phyloP scores from a whole-genome alignment of 1,140 invertebrate genomes.

The Cyclina sinensis region DNA sequence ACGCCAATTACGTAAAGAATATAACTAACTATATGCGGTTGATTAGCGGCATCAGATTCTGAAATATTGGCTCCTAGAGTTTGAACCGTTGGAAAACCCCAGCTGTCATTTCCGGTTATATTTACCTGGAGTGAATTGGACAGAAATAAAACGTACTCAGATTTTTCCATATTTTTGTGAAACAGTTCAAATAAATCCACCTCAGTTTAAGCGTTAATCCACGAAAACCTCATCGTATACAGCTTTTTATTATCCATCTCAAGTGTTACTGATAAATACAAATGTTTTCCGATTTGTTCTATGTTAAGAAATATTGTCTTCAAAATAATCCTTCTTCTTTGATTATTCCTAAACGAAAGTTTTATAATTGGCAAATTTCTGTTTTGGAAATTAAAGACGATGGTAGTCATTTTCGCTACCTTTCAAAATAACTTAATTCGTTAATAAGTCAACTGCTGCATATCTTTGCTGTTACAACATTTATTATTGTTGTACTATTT shows the following conservation, averaged over 20 bases:
- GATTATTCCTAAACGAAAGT: background rate
- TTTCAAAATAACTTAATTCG: background rate
- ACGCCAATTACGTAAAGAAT: constrained; percentile 34
- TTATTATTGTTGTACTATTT: no score
- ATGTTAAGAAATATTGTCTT: constrained; percentile 47
- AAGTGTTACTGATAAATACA: constrained; percentile 28
- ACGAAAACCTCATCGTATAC: constrained; percentile 3
- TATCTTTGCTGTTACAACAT: no score
- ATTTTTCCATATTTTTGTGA: background rate
- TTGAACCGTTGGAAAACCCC: background rate
- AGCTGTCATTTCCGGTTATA: background rate
- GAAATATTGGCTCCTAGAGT: background rate
- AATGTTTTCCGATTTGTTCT: background rate
- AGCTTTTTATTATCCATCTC: background rate
- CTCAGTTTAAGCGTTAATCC: background rate
- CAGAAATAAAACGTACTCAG: background rate
- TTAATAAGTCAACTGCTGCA: no score
- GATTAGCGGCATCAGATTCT: background rate
- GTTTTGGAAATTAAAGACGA: constrained; percentile 50
- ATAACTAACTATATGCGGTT: background rate
- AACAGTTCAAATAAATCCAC: background rate
- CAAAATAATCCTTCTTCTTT: background rate
- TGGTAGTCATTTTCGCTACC: constrained; percentile 8
- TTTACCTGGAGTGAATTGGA: background rate
- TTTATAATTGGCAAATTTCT: constrained; percentile 43